These are phyloP conservation scores for Anthoscopus minutus DNA, from an alignment of 2,113 vertebrate genomes.

Conservation along the genomic window DNA sequence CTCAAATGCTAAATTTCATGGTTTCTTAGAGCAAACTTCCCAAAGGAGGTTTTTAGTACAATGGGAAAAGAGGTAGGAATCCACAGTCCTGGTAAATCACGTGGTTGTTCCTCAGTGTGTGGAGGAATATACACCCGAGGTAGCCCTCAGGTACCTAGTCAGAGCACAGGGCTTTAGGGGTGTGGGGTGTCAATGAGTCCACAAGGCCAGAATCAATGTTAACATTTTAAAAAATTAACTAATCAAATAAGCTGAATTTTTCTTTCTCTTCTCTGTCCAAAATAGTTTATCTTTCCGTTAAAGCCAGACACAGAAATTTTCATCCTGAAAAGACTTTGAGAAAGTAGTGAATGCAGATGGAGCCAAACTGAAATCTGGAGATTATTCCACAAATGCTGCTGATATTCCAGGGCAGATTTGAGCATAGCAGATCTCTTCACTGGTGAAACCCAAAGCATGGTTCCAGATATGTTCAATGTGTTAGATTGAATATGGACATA, in stretches of 20 bases:
- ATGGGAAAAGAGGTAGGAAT: neutral
- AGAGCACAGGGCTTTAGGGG: neutral
- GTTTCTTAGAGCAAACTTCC: neutral
- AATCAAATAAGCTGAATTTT: neutral
- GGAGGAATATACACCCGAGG: accelerated
- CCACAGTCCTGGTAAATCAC: neutral
- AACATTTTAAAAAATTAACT: neutral
- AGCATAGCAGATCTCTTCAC: neutral
- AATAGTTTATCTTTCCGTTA: neutral
- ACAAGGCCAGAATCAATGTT: neutral
- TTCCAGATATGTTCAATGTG: neutral
- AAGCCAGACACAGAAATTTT: neutral
- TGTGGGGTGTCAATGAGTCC: neutral
- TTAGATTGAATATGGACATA: neutral
- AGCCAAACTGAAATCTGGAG: neutral
- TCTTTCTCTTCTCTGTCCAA: neutral
- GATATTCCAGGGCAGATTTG: neutral
- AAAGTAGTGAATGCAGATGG: neutral
- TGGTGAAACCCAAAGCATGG: neutral
- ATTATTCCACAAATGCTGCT: neutral
- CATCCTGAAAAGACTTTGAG: neutral
- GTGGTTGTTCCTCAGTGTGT: neutral
- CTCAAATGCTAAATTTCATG: neutral
- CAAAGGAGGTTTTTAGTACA: neutral
- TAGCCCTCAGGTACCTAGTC: neutral